Evolutionary conservation across 2,888 invertebrate genomes (phyloP).

Genomic region (Drosophila lutescens): DNA sequence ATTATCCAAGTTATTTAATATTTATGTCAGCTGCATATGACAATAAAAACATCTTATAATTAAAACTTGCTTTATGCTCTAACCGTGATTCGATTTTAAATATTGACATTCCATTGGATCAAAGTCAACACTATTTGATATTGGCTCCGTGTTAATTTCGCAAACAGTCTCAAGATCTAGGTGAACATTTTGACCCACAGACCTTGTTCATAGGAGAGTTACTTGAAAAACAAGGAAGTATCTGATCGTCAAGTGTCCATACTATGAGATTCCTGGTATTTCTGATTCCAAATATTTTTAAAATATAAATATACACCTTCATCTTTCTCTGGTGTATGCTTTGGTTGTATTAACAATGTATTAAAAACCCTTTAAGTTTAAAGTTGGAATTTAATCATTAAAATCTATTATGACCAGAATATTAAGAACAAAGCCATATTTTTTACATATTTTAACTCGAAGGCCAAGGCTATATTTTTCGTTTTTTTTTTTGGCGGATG

Average conservation of each 20-base stretch:
- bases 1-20: conserved; percentile 53
- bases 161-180: conserved; percentile 35
- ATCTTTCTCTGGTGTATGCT: too few species aligned
- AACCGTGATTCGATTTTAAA: conserved; percentile 63
- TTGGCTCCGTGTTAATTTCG: conserved; percentile 48
- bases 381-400: too few species aligned
- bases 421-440: not conserved
- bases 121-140: conserved; percentile 37
- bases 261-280: too few species aligned
- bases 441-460: conserved; percentile 39
- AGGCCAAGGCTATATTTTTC: conserved; percentile 67
- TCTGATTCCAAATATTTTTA: too few species aligned
- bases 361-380: too few species aligned
- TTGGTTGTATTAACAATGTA: too few species aligned
- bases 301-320: too few species aligned
- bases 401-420: not conserved
- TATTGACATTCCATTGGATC: conserved; percentile 25
- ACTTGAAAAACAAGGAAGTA: not conserved
- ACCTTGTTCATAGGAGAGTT: conserved; percentile 1
- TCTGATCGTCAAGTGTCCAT: too few species aligned
- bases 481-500: conserved; percentile 66
- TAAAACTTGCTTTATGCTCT: conserved; percentile 71
- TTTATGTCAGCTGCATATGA: conserved; percentile 66
- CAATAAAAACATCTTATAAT: conserved; percentile 61
- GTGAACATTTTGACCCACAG: conserved; percentile 33